Conservation (phyloP, 2,888 invertebrate species). For the Unio delphinus region DNA sequence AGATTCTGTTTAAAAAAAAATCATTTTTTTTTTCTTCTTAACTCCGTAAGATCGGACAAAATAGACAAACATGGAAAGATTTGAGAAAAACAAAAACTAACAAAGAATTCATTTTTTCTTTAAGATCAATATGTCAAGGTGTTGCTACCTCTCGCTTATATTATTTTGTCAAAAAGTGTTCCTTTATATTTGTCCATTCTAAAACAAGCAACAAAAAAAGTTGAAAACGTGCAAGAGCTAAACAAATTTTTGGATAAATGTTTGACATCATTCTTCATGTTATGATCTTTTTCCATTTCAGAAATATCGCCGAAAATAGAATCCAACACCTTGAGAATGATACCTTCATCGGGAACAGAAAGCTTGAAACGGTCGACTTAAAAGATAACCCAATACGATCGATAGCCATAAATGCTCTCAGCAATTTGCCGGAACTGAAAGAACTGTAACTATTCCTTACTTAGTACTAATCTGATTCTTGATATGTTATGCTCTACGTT, state of each 20-base stretch:
- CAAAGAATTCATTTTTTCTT: no score
- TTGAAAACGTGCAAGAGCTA: neutral
- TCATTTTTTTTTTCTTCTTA: no score
- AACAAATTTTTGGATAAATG: neutral
- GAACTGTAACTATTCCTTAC: slow-evolving; percentile 79
- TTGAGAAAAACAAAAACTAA: no score
- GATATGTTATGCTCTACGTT: neutral
- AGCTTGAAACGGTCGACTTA: slow-evolving; percentile 84
- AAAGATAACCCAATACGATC: slow-evolving; percentile 86
- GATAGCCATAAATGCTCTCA: slow-evolving; percentile 82
- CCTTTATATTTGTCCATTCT: neutral
- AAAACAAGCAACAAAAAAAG: neutral
- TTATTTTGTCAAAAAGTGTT: neutral
- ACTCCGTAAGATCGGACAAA: no score
- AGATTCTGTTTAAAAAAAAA: no score
- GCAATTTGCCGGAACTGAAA: slow-evolving; percentile 83
- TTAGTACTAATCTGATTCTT: neutral
- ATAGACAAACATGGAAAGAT: no score
- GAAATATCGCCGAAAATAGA: slow-evolving; percentile 87
- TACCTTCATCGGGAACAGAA: slow-evolving; percentile 79
- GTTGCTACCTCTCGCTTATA: no score
- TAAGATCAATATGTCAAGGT: no score
- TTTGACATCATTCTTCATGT: neutral
- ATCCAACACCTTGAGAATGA: slow-evolving; percentile 83
- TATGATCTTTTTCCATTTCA: slow-evolving; percentile 68